Percentiles rank a stretch among this genome's conserved stretches.
Evolutionary conservation across 2,113 vertebrate genomes (phyloP).

Genomic region (Tychaedon coryphoeus): DNA sequence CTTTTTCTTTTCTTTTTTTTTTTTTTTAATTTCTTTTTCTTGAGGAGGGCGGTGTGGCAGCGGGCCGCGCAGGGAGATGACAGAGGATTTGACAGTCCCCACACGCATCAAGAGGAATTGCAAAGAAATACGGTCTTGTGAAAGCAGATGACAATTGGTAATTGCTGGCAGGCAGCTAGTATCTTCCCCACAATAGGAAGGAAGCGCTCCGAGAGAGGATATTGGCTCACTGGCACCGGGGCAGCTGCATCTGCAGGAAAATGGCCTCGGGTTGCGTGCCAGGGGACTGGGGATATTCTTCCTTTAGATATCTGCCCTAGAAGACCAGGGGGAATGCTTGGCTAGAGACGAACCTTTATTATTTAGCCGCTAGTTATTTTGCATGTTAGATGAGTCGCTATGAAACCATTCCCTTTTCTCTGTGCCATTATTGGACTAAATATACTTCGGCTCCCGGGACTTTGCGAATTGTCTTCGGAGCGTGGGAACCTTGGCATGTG

Average conservation of each 20-base stretch:
- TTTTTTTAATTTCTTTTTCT: neutral
- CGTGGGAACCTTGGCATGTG: neutral
- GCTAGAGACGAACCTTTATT: neutral
- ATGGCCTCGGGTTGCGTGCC: neutral
- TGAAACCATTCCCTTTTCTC: slow-evolving; percentile 8
- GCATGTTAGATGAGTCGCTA: neutral
- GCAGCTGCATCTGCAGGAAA: neutral
- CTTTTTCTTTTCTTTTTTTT: too few relatives aligned
- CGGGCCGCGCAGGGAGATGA: neutral
- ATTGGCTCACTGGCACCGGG: neutral
- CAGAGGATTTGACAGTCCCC: slow-evolving; percentile 54
- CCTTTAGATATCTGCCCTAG: neutral
- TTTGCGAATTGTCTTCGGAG: neutral
- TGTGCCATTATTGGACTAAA: slow-evolving; percentile 11
- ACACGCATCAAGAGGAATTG: slow-evolving; percentile 47
- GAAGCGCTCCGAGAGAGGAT: neutral
- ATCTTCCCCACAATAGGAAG: slow-evolving; percentile 35
- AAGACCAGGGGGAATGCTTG: neutral
- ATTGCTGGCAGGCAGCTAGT: slow-evolving; percentile 65
- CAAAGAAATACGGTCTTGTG: slow-evolving; percentile 65
- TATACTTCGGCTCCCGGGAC: slow-evolving; percentile 1
- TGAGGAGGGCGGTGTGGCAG: neutral
- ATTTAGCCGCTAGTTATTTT: neutral
- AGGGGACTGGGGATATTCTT: neutral
- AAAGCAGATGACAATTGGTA: slow-evolving; percentile 70